Base-by-base conservation (phyloP, 2,113 vertebrate species). In the Embiotoca jacksoni region DNA sequence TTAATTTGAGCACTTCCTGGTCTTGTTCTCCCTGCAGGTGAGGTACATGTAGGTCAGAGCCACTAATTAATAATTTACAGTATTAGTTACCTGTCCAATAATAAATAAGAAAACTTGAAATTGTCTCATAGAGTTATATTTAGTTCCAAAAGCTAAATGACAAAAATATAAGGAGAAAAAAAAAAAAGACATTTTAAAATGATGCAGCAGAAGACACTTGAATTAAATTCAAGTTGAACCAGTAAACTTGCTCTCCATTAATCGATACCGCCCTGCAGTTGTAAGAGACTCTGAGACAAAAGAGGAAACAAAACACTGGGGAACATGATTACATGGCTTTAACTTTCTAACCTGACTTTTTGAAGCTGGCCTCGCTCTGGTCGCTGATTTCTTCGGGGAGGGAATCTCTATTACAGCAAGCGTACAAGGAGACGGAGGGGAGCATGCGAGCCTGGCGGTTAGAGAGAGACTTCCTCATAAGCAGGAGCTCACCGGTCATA, bases 261-360 rank as follows among this genome's bases (percentile, higher is more conserved):
- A 81, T 82, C 73, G 44, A 78, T 80, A 39, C 13, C 62, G 39
- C 37, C 49, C 71, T 61, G 39, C 1, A 36, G 67, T 44, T 57
- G 46, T 65, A 65, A 67, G 54, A 75, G 70, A 47, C 41, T 55
- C 44, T 62, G 39, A 54, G 81, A 73, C 71, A 79, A 76, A 88
- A 64, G 62, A 78, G 60, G 63, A 72, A 72, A 79, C 58, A 73
- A 71, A 77, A 61, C 76, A 70, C 66, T 9, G 3, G 37, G 23
- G 58, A 67, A 63, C 70, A 68, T 10, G 49, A 83, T 79, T 55
- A 32, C 52, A 70, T 52, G 33, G 41, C 66, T 80, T 62, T 53
- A 57, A 59, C 60, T 71, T 11, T 70, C 53, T 74, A 63, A 15
- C 47, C 10, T 60, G 82, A 71, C 52, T 73, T 70, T 70, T 65